Conservation (phyloP, 2,797 vertebrate genomes). For the Enteromius radiatus region DNA sequence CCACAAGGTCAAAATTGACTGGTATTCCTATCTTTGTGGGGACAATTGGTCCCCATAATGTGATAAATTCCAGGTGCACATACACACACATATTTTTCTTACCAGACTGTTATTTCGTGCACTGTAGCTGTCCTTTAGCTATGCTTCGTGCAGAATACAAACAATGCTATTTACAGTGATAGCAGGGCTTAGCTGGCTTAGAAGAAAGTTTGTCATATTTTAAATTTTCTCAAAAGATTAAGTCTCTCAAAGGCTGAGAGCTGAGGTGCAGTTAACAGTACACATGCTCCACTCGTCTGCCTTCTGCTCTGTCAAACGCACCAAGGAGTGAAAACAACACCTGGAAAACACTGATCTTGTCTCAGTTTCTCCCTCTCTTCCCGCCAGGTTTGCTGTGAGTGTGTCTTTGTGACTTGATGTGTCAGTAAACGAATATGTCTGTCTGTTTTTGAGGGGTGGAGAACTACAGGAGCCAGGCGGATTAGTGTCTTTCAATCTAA, state of each 20-base stretch:
- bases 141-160: background rate
- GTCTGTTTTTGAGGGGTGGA: slow-evolving; percentile 41
- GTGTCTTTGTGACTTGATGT: slow-evolving; percentile 6
- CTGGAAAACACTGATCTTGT: slow-evolving; percentile 18
- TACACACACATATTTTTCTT: background rate
- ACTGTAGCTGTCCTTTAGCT: slow-evolving; percentile 2
- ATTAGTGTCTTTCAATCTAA: slow-evolving; percentile 56
- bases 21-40: no score
- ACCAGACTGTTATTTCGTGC: background rate
- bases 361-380: slow-evolving; percentile 7
- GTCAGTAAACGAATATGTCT: slow-evolving; percentile 40
- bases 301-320: slow-evolving; percentile 20
- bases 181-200: slow-evolving; percentile 25
- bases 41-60: no score
- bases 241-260: slow-evolving; percentile 7
- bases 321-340: slow-evolving; percentile 38
- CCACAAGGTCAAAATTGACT: no score
- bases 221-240: slow-evolving; percentile 37
- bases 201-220: slow-evolving; percentile 41
- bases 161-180: slow-evolving; percentile 39
- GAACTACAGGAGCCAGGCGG: slow-evolving; percentile 52
- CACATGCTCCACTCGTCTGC: slow-evolving; percentile 4
- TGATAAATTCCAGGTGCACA: no score
- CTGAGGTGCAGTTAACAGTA: slow-evolving; percentile 18
- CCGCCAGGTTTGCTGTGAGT: slow-evolving; percentile 12